Evolutionary conservation across 92 coral and sea anemone genomes (phyloP), one percentile per base, ranked within the genome.

Genomic region (Paramuricea clavata): DNA sequence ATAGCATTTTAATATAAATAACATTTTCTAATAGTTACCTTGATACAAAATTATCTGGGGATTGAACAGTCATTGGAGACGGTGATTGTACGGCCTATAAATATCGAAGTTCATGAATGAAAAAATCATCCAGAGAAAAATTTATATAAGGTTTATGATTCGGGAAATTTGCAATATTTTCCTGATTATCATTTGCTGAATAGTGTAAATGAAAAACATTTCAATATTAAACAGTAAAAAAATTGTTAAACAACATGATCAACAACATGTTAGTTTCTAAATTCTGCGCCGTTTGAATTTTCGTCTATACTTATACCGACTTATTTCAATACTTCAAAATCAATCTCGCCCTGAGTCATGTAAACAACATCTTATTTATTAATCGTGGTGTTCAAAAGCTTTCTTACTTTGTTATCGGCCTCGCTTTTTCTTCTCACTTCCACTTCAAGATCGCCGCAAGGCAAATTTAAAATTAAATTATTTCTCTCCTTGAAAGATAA

Each of bases 41-140:
- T 82, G 91, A 82, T 4, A 54, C 34, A 39, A 91, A 91, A 56
- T 78, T 76, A 62, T 77, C 70, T 13, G 39, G 74, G 0, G 85
- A 65, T 36, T 73, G 59, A 17, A 78, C 59, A 54, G 39, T 76
- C n/a, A 26, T 27, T 13, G 85, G 39, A 31, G 57, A 49, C 28
- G 82, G 42, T 10, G 87, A 43, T 2, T 35, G 30, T 47, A 49
- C 30, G 7, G 44, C 44, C 21, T 52, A 30, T 30, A 61, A 61
- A n/a, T n/a, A n/a, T n/a, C 15, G 12, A 5, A 23, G 12, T 30
- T 5, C 15, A 23, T 32, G 41, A 30, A 68, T 26, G 78, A 35
- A 72, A 36, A 28, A 0, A 13, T n/a, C n/a, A n/a, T n/a, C n/a
- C n/a, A n/a, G n/a, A n/a, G n/a, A n/a, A n/a, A n/a, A n/a, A n/a